Base-by-base conservation (phyloP, 1,140 invertebrate genomes). In the Trichonephila inaurata region DNA sequence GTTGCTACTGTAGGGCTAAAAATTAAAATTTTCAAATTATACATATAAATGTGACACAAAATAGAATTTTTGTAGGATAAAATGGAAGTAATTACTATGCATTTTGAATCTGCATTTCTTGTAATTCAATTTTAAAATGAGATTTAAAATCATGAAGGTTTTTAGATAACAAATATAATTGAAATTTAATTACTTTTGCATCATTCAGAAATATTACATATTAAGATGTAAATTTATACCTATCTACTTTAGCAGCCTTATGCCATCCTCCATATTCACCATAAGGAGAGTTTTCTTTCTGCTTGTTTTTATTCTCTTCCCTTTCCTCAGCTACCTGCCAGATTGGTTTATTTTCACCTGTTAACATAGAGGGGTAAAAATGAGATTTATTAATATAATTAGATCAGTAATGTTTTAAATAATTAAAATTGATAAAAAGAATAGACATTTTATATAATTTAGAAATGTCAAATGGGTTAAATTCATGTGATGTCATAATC, bases 291-390 rank as follows among this genome's bases (percentile, higher is more conserved):
- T 98, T 98, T 95, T 99, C 98, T 95, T 98, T 98, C 95, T 98
- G 98, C 95, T 98, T 97, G 95, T 98, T 98, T 96, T 99, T 99
- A 95, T 98, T 98, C 95, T 99, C 98, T 96, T 99, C 99, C 40
- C 99, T 96, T 95, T 99, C 99, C 96, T 99, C 99, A 6, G 99
- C 99, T 94, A 99, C 98, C 97, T 99, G 99, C 99, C 99, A 99
- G 95, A 99, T 99, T 10, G 99, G 98, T 96, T 99, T 99, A 96
- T 99, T 99, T 95, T 99, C 98, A 94, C 91, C 94, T 94, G 51
- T 24, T 40, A 61, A 88, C 21, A 10, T 4, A 40, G 33, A 40
- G 33, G 33, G 33, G 33, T 40, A 40, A 40, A 40, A 40, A 40
- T 40, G 33, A 40, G 33, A 40, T 4, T 18, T n/a, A 82, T 18